Evolutionary conservation across 2,888 invertebrate genomes (phyloP).

Genomic region (Anagyrus pseudococci): DNA sequence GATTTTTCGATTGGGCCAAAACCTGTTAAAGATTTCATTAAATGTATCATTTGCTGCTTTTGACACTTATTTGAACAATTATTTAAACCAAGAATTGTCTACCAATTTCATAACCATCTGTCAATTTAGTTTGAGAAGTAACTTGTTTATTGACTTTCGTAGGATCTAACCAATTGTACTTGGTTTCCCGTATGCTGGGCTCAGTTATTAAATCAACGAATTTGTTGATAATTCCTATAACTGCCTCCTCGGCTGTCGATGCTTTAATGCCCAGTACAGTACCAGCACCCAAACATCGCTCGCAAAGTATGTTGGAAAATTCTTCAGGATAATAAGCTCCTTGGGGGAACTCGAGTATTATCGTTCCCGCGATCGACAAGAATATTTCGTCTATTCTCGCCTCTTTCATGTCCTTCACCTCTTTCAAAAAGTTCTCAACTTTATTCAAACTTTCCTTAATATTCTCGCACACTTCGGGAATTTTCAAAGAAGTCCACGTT

Average conservation of each 20-base stretch:
- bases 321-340: slow-evolving; percentile 68
- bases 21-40: slow-evolving; percentile 57
- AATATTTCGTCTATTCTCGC: slow-evolving; percentile 76
- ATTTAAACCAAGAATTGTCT: slow-evolving; percentile 27
- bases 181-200: slow-evolving; percentile 66
- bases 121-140: slow-evolving; percentile 66
- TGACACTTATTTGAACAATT: too few relatives aligned
- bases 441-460: slow-evolving; percentile 68
- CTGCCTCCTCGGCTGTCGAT: slow-evolving; percentile 76
- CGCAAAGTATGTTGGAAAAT: slow-evolving; percentile 71
- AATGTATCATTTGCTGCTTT: background rate
- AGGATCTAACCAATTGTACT: slow-evolving; percentile 71
- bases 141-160: slow-evolving; percentile 69
- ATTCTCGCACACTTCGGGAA: slow-evolving; percentile 69
- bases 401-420: slow-evolving; percentile 78
- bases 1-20: slow-evolving; percentile 72
- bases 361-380: slow-evolving; percentile 67
- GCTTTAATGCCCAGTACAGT: slow-evolving; percentile 68
- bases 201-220: slow-evolving; percentile 72
- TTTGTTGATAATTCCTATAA: slow-evolving; percentile 78
- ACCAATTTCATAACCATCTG: slow-evolving; percentile 67
- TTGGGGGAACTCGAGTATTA: slow-evolving; percentile 70
- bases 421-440: slow-evolving; percentile 73
- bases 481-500: slow-evolving; percentile 83
- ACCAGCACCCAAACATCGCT: slow-evolving; percentile 65